Evolutionary conservation across 2,113 vertebrate species (phyloP), one percentile per base, ranked within the genome.

Genomic region (Catharus bicknelli): DNA sequence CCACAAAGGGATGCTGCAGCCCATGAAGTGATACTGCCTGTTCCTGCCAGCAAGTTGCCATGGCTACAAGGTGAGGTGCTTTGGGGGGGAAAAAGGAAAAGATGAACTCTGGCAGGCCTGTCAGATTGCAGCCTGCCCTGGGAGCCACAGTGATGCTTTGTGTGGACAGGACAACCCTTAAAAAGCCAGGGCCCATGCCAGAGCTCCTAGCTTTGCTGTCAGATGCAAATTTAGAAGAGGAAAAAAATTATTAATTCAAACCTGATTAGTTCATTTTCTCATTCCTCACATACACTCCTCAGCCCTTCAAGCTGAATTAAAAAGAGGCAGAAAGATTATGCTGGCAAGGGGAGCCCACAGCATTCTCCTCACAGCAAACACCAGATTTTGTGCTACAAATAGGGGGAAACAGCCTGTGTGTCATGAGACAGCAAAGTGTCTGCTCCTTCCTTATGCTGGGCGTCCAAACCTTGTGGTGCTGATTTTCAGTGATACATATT

Each of bases 11-110:
- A 67, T 80, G 53, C 23, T 59, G 34, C 25, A n/a, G 67, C 16
- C 22, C 36, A 30, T 23, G 27, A 61, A 55, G 66, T 27, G 45
- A 54, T 61, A 47, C 40, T 92, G 90, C 78, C 83, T 95, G 94
- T 15, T 67, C 54, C 93, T 85, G 92, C 85, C 95, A 95, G 91
- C 26, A 27, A 72, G 97, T 98, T 97, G 76, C 90, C 95, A 97
- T 97, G 86, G 94, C 88, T 96, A 98, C 97, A 70, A 96, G 95
- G 95, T 97, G 95, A 96, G 91, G 87, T 38, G 30, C 90, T 96
- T 95, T 69, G 7, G 25, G 29, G 29, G 27, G 11, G 2, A 30
- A 45, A 75, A 82, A 68, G 29, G 79, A 83, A 94, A 78, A 90
- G 5, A 86, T 91, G 79, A 94, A 89, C 91, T 91, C 61, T 95